Conservation (phyloP, 2,797 vertebrate species). For the Austrolebias charrua region DNA sequence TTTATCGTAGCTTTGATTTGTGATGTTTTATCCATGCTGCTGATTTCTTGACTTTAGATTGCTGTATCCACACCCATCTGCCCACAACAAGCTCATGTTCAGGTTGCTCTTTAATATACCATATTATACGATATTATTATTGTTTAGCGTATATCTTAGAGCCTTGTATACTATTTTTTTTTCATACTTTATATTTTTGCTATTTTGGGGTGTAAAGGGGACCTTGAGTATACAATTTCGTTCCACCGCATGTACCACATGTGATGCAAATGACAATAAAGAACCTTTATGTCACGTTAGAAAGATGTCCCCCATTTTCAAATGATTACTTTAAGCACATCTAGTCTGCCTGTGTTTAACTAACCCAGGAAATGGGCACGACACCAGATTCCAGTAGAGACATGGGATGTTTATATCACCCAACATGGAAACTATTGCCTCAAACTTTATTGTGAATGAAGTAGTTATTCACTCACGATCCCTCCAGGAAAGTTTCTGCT, state of each 20-base stretch:
- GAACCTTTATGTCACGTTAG: constrained; percentile 12
- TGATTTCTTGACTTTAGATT: too few species aligned
- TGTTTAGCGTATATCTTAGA: too few species aligned
- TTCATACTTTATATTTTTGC: too few species aligned
- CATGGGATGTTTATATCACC: constrained; percentile 66
- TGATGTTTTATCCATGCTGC: constrained; percentile 3
- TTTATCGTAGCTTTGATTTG: constrained; percentile 17
- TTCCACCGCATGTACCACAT: too few species aligned
- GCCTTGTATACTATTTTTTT: too few species aligned
- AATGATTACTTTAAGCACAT: constrained; percentile 50
- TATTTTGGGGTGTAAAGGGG: too few species aligned
- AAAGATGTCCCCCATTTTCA: constrained; percentile 54
- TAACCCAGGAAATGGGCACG: constrained; percentile 52
- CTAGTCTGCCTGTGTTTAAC: constrained; percentile 60
- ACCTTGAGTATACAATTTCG: too few species aligned
- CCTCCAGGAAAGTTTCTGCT: constrained; percentile 40
- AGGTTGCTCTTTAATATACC: too few species aligned
- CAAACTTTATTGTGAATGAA: constrained; percentile 56
- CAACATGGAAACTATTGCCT: constrained; percentile 67
- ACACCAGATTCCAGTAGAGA: constrained; percentile 55
- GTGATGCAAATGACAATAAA: too few species aligned
- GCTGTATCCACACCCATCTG: too few species aligned
- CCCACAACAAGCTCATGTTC: too few species aligned
- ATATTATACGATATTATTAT: too few species aligned
- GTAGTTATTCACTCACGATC: constrained; percentile 21